These are phyloP conservation scores for Hydropsyche betteni DNA, from an alignment of 2,888 invertebrate genomes.

Conservation along the genomic window DNA sequence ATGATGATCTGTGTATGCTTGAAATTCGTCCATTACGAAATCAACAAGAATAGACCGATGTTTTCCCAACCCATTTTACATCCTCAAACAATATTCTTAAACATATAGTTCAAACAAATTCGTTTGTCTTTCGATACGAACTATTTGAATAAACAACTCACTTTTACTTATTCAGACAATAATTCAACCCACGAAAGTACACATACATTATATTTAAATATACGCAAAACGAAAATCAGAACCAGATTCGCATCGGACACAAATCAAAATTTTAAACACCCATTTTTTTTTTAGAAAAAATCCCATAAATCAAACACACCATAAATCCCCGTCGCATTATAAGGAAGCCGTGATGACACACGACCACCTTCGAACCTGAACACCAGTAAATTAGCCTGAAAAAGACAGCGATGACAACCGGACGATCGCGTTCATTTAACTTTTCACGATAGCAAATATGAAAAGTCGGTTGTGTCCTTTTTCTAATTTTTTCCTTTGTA, in stretches of 20 bases:
- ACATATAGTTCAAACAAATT: too few relatives aligned
- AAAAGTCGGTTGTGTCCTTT: slow-evolving; percentile 1
- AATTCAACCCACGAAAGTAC: too few relatives aligned
- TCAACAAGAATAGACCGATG: not conserved
- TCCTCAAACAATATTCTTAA: too few relatives aligned
- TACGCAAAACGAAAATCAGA: not conserved
- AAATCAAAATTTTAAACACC: not conserved
- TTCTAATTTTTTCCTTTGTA: slow-evolving; percentile 9
- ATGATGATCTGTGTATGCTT: too few relatives aligned
- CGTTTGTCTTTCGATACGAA: too few relatives aligned
- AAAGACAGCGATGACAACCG: slow-evolving; percentile 31
- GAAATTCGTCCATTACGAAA: not conserved
- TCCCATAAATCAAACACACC: not conserved
- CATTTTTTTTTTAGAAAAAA: not conserved
- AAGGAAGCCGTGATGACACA: too few relatives aligned
- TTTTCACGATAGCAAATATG: slow-evolving; percentile 1
- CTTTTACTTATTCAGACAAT: too few relatives aligned
- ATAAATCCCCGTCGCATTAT: slow-evolving; percentile 2
- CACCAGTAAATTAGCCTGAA: slow-evolving; percentile 21
- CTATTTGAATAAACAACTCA: too few relatives aligned
- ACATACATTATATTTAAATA: too few relatives aligned
- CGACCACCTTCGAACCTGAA: too few relatives aligned
- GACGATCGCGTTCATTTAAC: slow-evolving; percentile 19
- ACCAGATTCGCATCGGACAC: not conserved
- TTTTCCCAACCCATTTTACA: too few relatives aligned